Conservation (phyloP, 2,888 invertebrate genomes). For the Notodonta ziczac region DNA sequence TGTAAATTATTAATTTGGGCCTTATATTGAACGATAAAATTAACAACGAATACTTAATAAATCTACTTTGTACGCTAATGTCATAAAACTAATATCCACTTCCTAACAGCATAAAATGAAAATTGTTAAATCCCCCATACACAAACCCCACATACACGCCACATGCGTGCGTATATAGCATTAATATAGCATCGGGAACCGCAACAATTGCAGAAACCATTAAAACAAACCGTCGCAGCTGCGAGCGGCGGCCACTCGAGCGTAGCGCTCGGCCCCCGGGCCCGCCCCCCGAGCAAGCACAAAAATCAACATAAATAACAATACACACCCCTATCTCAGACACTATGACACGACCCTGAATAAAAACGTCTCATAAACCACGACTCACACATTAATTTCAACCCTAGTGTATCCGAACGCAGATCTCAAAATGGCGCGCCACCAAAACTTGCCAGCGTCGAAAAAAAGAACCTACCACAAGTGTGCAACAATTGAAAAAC, state of each 20-base stretch:
- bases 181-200: conserved; percentile 59
- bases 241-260: conserved; percentile 71
- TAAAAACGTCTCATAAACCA: conserved; percentile 42
- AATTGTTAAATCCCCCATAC: conserved; percentile 70
- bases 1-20: no score
- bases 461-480: conserved; percentile 52
- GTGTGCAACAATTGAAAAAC: conserved; percentile 84
- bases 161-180: conserved; percentile 64
- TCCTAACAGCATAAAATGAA: conserved; percentile 37
- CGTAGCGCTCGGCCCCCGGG: conserved; percentile 71
- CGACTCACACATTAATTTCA: conserved; percentile 29
- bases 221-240: conserved; percentile 81
- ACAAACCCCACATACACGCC: conserved; percentile 48
- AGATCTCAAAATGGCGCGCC: conserved; percentile 38
- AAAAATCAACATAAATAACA: conserved; percentile 84
- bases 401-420: conserved; percentile 23
- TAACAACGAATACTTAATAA: not conserved
- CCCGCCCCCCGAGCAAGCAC: conserved; percentile 77
- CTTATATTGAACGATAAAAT: no score
- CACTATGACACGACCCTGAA: conserved; percentile 58
- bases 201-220: conserved; percentile 74
- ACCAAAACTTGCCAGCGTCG: conserved; percentile 22
- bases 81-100: conserved; percentile 37
- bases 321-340: conserved; percentile 83
- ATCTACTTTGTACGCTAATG: not conserved